phyloP scores from a whole-genome alignment of 2,888 invertebrate genomes.

The Blera fallax region DNA sequence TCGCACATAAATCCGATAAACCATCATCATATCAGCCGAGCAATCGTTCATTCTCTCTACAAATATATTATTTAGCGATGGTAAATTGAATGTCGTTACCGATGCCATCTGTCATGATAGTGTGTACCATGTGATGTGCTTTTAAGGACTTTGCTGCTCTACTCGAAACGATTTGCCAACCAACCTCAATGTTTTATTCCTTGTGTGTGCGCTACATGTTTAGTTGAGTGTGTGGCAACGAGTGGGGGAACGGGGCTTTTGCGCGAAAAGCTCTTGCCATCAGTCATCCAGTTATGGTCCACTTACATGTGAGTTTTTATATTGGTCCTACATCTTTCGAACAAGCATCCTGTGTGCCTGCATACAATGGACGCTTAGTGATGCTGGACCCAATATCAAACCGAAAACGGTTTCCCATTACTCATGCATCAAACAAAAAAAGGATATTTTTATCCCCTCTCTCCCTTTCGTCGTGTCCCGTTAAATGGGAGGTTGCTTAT shows the following conservation, averaged over 20 bases:
- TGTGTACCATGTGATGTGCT: conserved; percentile 67
- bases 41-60: conserved; percentile 67
- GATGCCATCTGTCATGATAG: conserved; percentile 73
- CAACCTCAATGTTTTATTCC: conserved; percentile 46
- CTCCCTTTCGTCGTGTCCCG: no score
- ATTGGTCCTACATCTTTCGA: conserved; percentile 13
- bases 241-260: no score
- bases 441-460: no score
- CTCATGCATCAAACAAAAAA: conserved; percentile 32
- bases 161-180: conserved; percentile 41
- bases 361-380: conserved; percentile 48
- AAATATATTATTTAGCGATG: conserved; percentile 72
- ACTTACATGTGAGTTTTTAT: conserved; percentile 35
- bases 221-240: no score
- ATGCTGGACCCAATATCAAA: conserved; percentile 35
- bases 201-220: conserved; percentile 28
- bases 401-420: conserved; percentile 51
- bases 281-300: conserved; percentile 64
- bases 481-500: no score
- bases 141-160: conserved; percentile 51
- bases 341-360: conserved; percentile 2
- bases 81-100: conserved; percentile 72
- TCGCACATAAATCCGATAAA: conserved; percentile 58
- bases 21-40: conserved; percentile 62
- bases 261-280: conserved; percentile 66